Conservation (phyloP, 2,797 vertebrate species). For the Holocentrus rufus region DNA sequence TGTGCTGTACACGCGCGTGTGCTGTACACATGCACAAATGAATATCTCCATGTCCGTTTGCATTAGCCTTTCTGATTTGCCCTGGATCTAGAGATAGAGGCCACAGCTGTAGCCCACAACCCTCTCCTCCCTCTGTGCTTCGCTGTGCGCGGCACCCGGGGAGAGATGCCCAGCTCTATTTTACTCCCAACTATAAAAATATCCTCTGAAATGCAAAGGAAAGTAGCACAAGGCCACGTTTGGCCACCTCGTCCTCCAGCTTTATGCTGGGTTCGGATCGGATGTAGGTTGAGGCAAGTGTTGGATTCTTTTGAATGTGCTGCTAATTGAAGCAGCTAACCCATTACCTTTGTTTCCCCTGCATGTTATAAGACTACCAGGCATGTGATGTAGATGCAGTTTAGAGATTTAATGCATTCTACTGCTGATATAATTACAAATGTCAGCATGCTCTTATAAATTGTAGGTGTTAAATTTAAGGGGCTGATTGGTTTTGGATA, state of each 20-base stretch:
- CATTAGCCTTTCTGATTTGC: slow-evolving; percentile 68
- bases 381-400: neutral
- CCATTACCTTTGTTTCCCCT: neutral
- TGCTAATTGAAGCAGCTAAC: slow-evolving; percentile 4
- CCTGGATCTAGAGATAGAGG: slow-evolving; percentile 65
- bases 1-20: too few species aligned
- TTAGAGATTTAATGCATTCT: neutral
- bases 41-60: slow-evolving; percentile 60
- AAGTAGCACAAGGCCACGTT: slow-evolving; percentile 22
- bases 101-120: slow-evolving; percentile 72
- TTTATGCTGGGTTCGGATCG: slow-evolving; percentile 16
- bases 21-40: slow-evolving; percentile 10
- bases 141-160: slow-evolving; percentile 38
- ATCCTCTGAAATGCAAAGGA: slow-evolving; percentile 18
- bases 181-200: slow-evolving; percentile 51
- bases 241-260: slow-evolving; percentile 1
- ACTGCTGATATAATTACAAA: neutral
- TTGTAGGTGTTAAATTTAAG: too few species aligned
- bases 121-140: slow-evolving; percentile 34
- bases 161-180: slow-evolving; percentile 43
- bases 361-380: neutral
- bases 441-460: neutral
- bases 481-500: neutral
- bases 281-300: neutral
- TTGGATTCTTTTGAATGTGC: neutral